Evolutionary conservation across 2,113 vertebrate species (phyloP).

Genomic region (Pterophyllum scalare): DNA sequence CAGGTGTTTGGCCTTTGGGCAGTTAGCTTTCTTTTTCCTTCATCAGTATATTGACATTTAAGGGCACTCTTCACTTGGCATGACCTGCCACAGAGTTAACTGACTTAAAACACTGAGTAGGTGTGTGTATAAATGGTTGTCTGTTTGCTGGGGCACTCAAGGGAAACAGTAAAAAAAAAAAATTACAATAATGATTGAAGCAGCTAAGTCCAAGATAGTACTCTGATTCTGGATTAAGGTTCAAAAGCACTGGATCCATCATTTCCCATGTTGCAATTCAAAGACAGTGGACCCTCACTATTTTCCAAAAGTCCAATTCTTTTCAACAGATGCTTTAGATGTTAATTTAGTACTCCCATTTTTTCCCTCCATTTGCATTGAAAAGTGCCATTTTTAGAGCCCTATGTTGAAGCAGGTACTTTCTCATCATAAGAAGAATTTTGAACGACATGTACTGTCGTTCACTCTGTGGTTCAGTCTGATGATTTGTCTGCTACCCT

Average conservation of each 20-base stretch:
- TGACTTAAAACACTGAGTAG: neutral
- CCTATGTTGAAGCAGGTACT: neutral
- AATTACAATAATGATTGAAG: neutral
- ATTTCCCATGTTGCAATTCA: neutral
- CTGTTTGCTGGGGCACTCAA: neutral
- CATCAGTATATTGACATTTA: conserved; percentile 19
- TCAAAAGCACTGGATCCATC: neutral
- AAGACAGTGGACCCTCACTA: neutral
- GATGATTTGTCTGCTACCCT: too few relatives aligned
- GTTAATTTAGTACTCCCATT: neutral
- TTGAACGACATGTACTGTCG: neutral
- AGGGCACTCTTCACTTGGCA: neutral
- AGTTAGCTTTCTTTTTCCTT: conserved; percentile 55
- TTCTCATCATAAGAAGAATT: neutral
- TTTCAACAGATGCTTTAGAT: neutral
- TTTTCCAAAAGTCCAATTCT: neutral
- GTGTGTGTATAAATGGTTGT: conserved; percentile 2
- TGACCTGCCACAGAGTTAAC: neutral
- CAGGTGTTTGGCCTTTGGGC: conserved; percentile 64
- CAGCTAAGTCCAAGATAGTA: neutral
- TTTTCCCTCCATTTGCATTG: neutral
- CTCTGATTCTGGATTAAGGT: neutral
- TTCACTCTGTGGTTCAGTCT: neutral
- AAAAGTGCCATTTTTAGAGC: neutral
- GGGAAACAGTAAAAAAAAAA: conserved; percentile 2